phyloP scores from a whole-genome alignment of 2,888 invertebrate genomes.

The Tigriopus californicus region DNA sequence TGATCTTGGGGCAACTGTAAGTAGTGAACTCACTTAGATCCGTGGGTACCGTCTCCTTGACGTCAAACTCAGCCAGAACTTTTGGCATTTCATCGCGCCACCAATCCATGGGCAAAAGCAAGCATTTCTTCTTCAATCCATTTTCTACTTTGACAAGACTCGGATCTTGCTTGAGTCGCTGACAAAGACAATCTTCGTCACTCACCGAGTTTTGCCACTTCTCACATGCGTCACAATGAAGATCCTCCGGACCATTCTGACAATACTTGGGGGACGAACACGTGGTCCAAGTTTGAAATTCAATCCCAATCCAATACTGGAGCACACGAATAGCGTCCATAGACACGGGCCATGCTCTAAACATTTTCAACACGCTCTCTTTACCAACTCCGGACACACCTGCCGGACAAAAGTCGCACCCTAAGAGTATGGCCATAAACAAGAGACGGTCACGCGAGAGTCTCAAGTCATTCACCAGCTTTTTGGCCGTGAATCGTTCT shows the following conservation, averaged over 20 bases:
- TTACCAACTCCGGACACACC: constrained; percentile 59
- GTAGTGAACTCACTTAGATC: neutral
- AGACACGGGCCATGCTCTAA: constrained; percentile 43
- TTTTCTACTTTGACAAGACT: neutral
- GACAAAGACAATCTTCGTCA: constrained; percentile 15
- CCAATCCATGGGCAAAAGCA: constrained; percentile 44
- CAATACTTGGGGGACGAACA: neutral
- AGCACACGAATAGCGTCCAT: constrained; percentile 43
- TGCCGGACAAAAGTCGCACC: constrained; percentile 62
- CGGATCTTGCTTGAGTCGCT: constrained; percentile 14
- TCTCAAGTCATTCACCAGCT: constrained; percentile 28
- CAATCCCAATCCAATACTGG: constrained; percentile 41
- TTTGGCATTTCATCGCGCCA: constrained; percentile 49
- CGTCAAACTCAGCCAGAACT: constrained; percentile 51
- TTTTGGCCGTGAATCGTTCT: constrained; percentile 44
- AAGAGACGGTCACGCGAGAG: constrained; percentile 65
- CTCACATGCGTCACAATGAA: constrained; percentile 38
- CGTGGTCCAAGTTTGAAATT: constrained; percentile 30
- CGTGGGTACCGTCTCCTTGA: neutral
- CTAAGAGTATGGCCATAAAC: constrained; percentile 60
- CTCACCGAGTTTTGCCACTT: constrained; percentile 33
- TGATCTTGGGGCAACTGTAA: constrained; percentile 14
- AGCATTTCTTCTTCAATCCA: constrained; percentile 31
- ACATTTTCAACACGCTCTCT: constrained; percentile 47
- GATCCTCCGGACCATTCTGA: constrained; percentile 36